Conservation (phyloP, 2,797 vertebrate species). For the Tragopan temminckii region DNA sequence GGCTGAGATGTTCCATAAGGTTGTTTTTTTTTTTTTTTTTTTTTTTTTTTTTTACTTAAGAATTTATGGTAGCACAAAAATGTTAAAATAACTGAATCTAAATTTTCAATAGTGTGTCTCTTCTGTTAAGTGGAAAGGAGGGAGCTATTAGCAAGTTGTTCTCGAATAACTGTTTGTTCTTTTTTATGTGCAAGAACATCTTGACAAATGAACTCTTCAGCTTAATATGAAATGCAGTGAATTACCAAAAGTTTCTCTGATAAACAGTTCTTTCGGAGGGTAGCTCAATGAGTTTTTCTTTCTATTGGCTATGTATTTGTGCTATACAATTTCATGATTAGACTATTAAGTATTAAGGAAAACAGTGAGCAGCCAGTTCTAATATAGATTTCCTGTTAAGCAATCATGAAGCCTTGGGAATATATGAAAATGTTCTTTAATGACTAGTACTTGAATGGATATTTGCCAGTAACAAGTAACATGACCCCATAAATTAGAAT, state of each 20-base stretch:
- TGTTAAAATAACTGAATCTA: not conserved
- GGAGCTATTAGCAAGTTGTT: not conserved
- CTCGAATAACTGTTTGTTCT: not conserved
- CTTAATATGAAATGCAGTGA: not conserved
- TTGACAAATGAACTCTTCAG: not conserved
- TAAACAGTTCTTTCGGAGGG: not conserved
- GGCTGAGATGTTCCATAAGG: fast-evolving
- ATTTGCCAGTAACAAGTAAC: not conserved
- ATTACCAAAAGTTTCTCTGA: not conserved
- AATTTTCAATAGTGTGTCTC: not conserved
- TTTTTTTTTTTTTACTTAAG: too few species aligned
- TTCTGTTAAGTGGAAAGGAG: not conserved
- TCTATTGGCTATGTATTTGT: not conserved
- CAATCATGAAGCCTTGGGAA: not conserved
- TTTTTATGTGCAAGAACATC: not conserved
- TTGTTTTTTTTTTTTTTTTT: too few species aligned
- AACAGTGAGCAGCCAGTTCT: not conserved
- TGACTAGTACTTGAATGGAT: not conserved
- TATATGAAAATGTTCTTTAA: not conserved
- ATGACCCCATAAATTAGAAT: not conserved
- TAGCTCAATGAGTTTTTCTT: not conserved
- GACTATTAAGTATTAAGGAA: not conserved
- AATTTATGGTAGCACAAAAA: not conserved
- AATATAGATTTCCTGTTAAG: not conserved
- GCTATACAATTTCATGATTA: not conserved